These are phyloP conservation scores for Eulimnadia texana DNA, from an alignment of 1,140 invertebrate genomes.

Conservation along the genomic window DNA sequence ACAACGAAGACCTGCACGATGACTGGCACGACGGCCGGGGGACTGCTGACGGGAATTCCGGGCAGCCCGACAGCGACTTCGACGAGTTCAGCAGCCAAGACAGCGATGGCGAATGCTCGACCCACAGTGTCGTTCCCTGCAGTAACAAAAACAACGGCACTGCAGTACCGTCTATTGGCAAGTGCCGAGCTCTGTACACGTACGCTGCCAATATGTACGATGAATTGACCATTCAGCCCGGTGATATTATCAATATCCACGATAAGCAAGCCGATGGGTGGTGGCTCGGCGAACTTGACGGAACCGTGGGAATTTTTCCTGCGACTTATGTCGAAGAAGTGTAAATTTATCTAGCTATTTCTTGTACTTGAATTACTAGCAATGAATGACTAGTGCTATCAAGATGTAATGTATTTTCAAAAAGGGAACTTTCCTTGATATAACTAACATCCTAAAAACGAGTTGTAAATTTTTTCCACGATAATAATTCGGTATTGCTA, in stretches of 20 bases:
- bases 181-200: constrained; percentile 70
- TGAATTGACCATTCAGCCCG: constrained; percentile 66
- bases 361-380: too few species aligned
- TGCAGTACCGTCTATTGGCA: constrained; percentile 34
- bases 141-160: constrained; percentile 31
- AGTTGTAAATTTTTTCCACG: too few species aligned
- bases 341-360: too few species aligned
- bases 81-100: constrained; percentile 57
- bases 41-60: constrained; percentile 48
- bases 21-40: constrained; percentile 33
- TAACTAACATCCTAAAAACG: too few species aligned
- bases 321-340: constrained; percentile 75
- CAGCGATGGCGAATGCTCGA: constrained; percentile 29
- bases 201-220: constrained; percentile 77
- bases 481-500: too few species aligned
- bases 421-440: too few species aligned
- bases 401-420: too few species aligned
- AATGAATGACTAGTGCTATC: too few species aligned
- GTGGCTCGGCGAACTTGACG: constrained; percentile 82
- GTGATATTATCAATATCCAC: constrained; percentile 74
- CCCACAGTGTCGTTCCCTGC: constrained; percentile 9
- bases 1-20: constrained; percentile 17
- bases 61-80: constrained; percentile 61
- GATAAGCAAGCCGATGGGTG: constrained; percentile 85
- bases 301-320: constrained; percentile 75